phyloP scores from a whole-genome alignment of 2,888 invertebrate species.

The Drosophila sordidula region DNA sequence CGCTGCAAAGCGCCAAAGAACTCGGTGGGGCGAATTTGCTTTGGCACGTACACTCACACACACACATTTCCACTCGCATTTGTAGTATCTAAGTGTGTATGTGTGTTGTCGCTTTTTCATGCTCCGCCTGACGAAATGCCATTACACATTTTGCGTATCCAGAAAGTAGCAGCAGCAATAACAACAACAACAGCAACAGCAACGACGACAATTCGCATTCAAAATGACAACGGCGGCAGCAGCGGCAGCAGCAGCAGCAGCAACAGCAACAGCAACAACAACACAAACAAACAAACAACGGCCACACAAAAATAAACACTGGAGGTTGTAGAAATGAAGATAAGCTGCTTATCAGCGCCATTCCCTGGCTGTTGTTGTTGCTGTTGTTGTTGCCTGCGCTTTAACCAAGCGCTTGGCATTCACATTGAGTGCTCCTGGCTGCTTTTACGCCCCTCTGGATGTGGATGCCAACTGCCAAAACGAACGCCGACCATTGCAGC shows the following conservation, averaged over 20 bases:
- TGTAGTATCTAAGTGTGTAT: constrained; percentile 9
- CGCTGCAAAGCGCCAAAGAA: constrained; percentile 12
- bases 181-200: constrained; percentile 28
- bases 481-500: constrained; percentile 45
- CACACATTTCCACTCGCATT: constrained; percentile 9
- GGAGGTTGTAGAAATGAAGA: constrained; percentile 77
- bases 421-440: constrained; percentile 49
- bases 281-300: constrained; percentile 55
- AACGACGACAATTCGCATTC: constrained; percentile 56
- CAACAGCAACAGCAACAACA: constrained; percentile 35
- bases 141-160: constrained; percentile 77
- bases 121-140: constrained; percentile 78
- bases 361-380: constrained; percentile 51
- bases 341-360: constrained; percentile 80
- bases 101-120: constrained; percentile 62
- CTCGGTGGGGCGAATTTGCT: constrained; percentile 53
- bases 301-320: constrained; percentile 73
- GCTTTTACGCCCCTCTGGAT: constrained; percentile 52
- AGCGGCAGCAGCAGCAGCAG: constrained; percentile 42
- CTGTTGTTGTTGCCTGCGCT: constrained; percentile 42
- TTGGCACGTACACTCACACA: constrained; percentile 49
- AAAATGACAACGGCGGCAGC: constrained; percentile 52
- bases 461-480: constrained; percentile 59
- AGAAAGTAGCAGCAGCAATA: constrained; percentile 51
- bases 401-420: constrained; percentile 61